phyloP scores from a whole-genome alignment of 2,113 vertebrate species.

The Neopipo cinnamomea region DNA sequence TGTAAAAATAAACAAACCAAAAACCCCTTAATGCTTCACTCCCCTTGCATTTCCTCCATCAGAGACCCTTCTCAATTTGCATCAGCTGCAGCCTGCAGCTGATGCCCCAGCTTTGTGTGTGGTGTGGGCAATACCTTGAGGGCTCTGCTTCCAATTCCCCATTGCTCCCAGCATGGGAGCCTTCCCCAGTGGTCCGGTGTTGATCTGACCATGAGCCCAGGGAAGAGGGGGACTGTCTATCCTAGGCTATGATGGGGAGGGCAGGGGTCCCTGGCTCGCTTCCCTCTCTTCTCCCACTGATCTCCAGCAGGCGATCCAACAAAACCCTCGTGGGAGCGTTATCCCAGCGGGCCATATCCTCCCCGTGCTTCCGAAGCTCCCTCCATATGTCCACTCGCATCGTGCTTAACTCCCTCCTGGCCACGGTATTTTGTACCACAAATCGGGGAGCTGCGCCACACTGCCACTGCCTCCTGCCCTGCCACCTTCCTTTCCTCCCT shows the following conservation, averaged over 20 bases:
- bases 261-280: background rate
- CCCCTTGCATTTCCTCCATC: background rate
- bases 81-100: accelerated
- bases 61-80: background rate
- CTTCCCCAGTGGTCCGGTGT: background rate
- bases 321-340: background rate
- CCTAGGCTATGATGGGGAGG: background rate
- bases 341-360: constrained; percentile 45
- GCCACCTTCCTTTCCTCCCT: background rate
- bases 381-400: constrained; percentile 40
- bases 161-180: background rate
- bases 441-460: accelerated
- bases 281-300: background rate
- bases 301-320: constrained; percentile 40
- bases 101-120: accelerated
- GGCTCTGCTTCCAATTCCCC: background rate
- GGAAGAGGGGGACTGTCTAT: background rate
- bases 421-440: accelerated
- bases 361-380: constrained; percentile 19
- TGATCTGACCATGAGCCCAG: background rate
- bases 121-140: accelerated
- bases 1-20: background rate
- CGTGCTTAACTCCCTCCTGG: background rate
- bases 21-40: background rate
- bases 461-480: background rate